phyloP scores from a whole-genome alignment of 2,888 invertebrate genomes.

The Nebria salina region DNA sequence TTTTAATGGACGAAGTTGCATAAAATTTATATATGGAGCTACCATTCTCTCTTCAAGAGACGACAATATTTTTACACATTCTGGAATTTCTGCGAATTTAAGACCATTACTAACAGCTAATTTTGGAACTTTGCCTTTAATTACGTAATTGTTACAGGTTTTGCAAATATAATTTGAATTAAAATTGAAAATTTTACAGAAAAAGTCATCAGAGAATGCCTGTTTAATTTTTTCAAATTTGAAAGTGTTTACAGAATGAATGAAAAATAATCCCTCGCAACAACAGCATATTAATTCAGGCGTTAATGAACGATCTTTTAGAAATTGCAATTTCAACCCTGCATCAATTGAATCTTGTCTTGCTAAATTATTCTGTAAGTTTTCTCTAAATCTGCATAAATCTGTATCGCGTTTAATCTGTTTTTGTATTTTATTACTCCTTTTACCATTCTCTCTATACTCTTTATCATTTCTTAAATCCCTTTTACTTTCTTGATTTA shows the following conservation, averaged over 20 bases:
- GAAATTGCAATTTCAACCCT: conserved; percentile 32
- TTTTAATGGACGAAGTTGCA: conserved; percentile 55
- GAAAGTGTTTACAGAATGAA: conserved; percentile 43
- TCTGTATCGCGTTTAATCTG: background rate
- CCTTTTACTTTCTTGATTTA: background rate
- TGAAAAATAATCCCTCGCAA: conserved; percentile 48
- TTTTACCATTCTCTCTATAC: background rate
- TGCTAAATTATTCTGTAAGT: background rate
- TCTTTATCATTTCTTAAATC: background rate
- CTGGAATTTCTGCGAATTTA: conserved; percentile 50
- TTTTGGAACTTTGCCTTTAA: conserved; percentile 46
- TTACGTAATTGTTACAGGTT: background rate
- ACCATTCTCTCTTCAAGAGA: conserved; percentile 56
- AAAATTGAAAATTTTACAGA: conserved; percentile 10
- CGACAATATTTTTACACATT: conserved; percentile 49
- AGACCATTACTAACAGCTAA: conserved; percentile 49
- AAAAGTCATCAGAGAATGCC: background rate
- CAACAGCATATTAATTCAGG: conserved; percentile 46
- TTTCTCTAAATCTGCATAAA: background rate
- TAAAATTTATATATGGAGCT: conserved; percentile 56
- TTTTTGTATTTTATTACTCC: background rate
- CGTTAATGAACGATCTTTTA: conserved; percentile 29
- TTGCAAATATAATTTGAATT: background rate
- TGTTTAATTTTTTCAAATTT: conserved; percentile 20
- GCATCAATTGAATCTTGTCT: background rate